Base-by-base conservation (phyloP, 2,113 vertebrate species). In the Burhinus bistriatus region DNA sequence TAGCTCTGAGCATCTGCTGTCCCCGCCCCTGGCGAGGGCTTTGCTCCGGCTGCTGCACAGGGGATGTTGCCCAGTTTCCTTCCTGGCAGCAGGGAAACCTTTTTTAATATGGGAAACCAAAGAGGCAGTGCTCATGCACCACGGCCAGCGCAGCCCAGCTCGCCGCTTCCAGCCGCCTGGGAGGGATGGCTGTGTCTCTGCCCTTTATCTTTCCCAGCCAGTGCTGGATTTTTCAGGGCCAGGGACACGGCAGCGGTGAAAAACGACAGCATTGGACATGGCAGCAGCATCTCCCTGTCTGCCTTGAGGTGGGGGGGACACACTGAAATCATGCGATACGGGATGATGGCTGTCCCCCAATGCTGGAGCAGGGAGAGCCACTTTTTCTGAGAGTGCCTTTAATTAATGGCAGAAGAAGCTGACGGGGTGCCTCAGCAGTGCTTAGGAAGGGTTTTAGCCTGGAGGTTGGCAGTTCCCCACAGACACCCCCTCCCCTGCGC, bases 11-110 rank as follows among this genome's bases (percentile, higher is more conserved):
- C 89, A 65, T 80, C 83, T 57, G 68, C 87, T 23, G 1, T 5
- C 45, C 40, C 68, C 23, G 7, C 42, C 36, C 79, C 73, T 34
- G 82, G 36, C 12, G 3, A 36, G n/a, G 36, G 65, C n/a, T 88
- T 16, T 4, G 69, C 94, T 90, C 54, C 6, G 26, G 64, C 68
- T 69, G 87, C 93, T 36, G 58, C 68, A 27, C 30, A 3, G 71
- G 61, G 52, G 82, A 78, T 57, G 18, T 38, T 87, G 92, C 78
- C 92, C 82, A 95, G 71, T 97, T 94, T 93, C 92, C 75, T 71
- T 92, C 66, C 95, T 20, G 70, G 62, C 30, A 51, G 89, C 95
- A 32, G 83, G 72, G 64, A 92, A 95, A 77, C 25, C 71, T 90
- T 92, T 85, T 94, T 76, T 55, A 44, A 44, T 12, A 0, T 5